Base-by-base conservation (phyloP, 2,797 vertebrate species). In the Sebastes matsubarae region DNA sequence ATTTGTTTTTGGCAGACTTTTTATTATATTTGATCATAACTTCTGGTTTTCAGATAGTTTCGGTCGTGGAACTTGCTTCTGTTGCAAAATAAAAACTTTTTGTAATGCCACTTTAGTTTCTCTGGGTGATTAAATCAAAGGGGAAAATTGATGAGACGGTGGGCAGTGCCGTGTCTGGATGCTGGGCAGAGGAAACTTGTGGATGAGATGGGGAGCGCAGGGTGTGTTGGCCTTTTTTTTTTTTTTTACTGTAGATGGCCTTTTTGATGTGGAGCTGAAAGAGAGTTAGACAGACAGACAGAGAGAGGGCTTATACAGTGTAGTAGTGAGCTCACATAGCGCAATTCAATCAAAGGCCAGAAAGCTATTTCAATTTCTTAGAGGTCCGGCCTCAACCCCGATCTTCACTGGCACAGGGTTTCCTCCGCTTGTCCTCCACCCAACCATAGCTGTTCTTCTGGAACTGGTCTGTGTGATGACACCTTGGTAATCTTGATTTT, bases 211-310 rank as follows among this genome's bases (percentile, higher is more conserved):
- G 84, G 87, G 87, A 88, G 88, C 5, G 52, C 25, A 36, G 71
- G 80, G 80, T 77, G 85, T 77, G 84, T 86, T 72, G 90, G 83
- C 83, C 36, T 81, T 59, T 59, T 29, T 59, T 58, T 81, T 59
- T 59, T 61, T 34, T 36, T 66, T 20, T 76, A 86, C 85, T 91
- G 86, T 85, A 82, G 88, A 91, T 91, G 88, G 88, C 87, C 88
- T 94, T 94, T 95, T 94, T 94, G 93, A 94, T 95, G 92, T 93
- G 75, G 57, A 88, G 79, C 89, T 93, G 90, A 93, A 88, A 91
- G 88, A 85, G 89, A 84, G 89, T 67, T 85, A 65, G 85, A 84
- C 29, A 68, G 90, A 86, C 82, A 83, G 85, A 79, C 66, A 84
- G 74, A 82, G 74, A 82, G 68, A 81, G 74, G 87, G 66, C 74